phyloP scores from a whole-genome alignment of 2,113 vertebrate species.

The Emydura subglobosa region DNA sequence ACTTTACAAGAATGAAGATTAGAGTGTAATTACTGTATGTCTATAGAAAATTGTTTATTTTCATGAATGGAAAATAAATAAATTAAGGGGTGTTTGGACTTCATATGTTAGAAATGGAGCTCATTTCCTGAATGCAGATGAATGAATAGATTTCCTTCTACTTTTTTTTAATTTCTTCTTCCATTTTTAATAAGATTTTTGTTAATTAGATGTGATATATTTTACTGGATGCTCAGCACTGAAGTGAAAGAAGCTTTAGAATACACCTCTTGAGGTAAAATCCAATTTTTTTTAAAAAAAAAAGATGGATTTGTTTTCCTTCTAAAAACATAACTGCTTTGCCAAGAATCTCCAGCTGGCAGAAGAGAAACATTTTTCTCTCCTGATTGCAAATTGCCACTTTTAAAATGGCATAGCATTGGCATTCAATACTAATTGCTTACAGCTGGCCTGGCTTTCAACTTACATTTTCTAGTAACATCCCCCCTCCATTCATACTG shows the following conservation, averaged over 20 bases:
- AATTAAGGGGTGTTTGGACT: constrained; percentile 30
- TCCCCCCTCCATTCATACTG: background rate
- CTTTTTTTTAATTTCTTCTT: constrained; percentile 22
- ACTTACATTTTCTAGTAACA: constrained; percentile 6
- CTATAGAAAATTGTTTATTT: constrained; percentile 28
- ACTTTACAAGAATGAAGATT: background rate
- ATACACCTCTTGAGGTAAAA: constrained; percentile 45
- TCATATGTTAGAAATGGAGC: constrained; percentile 3
- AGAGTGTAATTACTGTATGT: background rate
- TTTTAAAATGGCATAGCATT: constrained; percentile 44
- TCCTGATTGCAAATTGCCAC: background rate
- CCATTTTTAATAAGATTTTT: constrained; percentile 49
- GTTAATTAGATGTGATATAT: background rate
- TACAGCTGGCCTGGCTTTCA: constrained; percentile 41
- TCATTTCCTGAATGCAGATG: constrained; percentile 41
- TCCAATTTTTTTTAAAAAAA: constrained; percentile 5
- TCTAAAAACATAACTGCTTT: constrained; percentile 38
- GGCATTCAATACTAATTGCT: constrained; percentile 35
- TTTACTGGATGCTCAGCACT: background rate
- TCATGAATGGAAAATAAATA: constrained; percentile 29
- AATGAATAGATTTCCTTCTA: constrained; percentile 22
- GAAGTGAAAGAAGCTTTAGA: background rate
- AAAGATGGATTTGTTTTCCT: constrained; percentile 57
- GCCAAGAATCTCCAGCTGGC: constrained; percentile 62
- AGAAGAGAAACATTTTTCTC: constrained; percentile 4